These are phyloP conservation scores for Mandrillus leucophaeus DNA, from an alignment of 2,113 vertebrate genomes.

Conservation along the genomic window DNA sequence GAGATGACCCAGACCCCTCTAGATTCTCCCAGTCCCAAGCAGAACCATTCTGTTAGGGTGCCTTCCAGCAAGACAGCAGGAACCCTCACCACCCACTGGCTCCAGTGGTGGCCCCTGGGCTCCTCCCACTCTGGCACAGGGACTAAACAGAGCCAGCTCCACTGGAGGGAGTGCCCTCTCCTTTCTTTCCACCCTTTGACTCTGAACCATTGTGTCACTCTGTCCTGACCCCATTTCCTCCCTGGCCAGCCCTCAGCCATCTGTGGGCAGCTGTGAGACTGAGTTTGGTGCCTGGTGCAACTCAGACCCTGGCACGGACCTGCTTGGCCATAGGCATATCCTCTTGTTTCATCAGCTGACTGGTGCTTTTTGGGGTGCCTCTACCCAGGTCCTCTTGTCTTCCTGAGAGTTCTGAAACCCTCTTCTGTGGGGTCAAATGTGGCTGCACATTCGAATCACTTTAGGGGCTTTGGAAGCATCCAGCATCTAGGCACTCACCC, in stretches of 20 bases:
- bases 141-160: neutral
- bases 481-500: neutral
- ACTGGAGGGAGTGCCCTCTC: neutral
- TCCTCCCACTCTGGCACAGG: neutral
- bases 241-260: neutral
- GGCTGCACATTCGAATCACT: neutral
- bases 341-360: neutral
- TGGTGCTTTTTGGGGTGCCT: neutral
- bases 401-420: neutral
- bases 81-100: neutral
- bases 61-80: neutral
- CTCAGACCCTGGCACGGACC: neutral
- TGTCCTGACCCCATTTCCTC: conserved; percentile 13
- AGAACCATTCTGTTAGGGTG: neutral
- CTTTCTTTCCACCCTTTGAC: neutral
- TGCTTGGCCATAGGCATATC: neutral
- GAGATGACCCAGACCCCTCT: neutral
- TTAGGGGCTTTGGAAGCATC: neutral
- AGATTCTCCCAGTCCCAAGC: neutral
- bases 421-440: neutral
- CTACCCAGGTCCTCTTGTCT: neutral
- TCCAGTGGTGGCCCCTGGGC: neutral
- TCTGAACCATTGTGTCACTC: conserved; percentile 50
- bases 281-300: conserved; percentile 48
- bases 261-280: conserved; percentile 36